A percentile compares a stretch with the other conserved stretches of the same genome.
Evolutionary conservation across 2,797 vertebrate genomes (phyloP).

Genomic region (Cichlasoma orientale): DNA sequence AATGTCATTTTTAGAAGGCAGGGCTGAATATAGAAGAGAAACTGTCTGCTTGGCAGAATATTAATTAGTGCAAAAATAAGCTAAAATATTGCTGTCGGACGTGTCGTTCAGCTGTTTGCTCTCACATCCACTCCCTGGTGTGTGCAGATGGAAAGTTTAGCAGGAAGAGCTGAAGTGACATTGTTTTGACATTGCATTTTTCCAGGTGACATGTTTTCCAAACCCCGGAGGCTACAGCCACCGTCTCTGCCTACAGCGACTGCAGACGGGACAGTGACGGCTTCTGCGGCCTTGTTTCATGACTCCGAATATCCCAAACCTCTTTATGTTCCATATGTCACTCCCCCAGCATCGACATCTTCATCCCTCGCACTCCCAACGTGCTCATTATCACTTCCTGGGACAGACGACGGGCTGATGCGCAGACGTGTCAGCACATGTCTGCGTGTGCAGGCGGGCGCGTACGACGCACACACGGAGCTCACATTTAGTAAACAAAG

Average conservation of each 20-base stretch:
- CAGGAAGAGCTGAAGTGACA: slow-evolving; percentile 50
- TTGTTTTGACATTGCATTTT: slow-evolving; percentile 72
- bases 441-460: background rate
- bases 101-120: slow-evolving; percentile 34
- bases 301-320: slow-evolving; percentile 51
- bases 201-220: slow-evolving; percentile 61
- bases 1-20: background rate
- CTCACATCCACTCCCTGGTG: slow-evolving; percentile 6
- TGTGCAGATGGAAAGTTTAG: slow-evolving; percentile 34
- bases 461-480: background rate
- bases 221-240: slow-evolving; percentile 52
- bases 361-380: slow-evolving; percentile 33
- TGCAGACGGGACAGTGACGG: slow-evolving; percentile 52
- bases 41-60: slow-evolving; percentile 16
- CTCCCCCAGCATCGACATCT: slow-evolving; percentile 32
- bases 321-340: slow-evolving; percentile 63
- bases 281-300: slow-evolving; percentile 56
- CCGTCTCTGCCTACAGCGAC: slow-evolving; percentile 56
- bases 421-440: slow-evolving; percentile 22
- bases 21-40: background rate
- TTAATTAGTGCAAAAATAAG: slow-evolving; percentile 23
- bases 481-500: slow-evolving; percentile 4
- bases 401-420: slow-evolving; percentile 1
- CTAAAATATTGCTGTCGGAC: background rate
- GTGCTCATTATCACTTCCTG: slow-evolving; percentile 59